Evolutionary conservation across 2,888 invertebrate genomes (phyloP), one percentile per base, ranked within the genome.

Genomic region (Bedellia somnulentella): DNA sequence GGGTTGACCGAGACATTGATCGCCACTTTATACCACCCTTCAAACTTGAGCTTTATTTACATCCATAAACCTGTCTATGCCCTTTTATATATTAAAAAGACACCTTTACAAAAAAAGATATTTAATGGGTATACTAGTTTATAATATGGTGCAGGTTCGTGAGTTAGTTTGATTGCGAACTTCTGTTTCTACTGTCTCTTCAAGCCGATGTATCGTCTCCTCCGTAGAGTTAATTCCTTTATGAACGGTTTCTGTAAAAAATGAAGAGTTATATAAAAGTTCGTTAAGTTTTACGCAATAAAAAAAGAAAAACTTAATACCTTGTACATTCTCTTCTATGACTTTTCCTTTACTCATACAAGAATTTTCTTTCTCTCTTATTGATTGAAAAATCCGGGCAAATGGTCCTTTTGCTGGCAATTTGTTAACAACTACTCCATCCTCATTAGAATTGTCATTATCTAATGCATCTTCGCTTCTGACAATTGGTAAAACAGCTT

Each of bases 341-440:
- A 76, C 75, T 46, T 75, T 73, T 15, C 71, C 73, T 50, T 60
- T 73, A 5, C 75, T 62, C 63, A 76, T 75, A 38, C 75, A 76
- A 12, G 71, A 75, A 38, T 67, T 51, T 41, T 77, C 73, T 36
- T 71, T 73, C 36, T 70, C 71, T 41, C 60, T 54, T 32, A 75
- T 63, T 0, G 63, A 60, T 36, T 71, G 67, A 36, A 75, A 75
- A 29, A 75, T 53, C 12, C 60, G 55, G 2, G 73, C 60, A 31
- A 75, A 64, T 5, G 71, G 54, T 8, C 75, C 70, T 33, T 70
- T 71, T 28, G 70, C 70, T 22, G 54, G 52, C 15, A 57, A 33
- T 40, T 68, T 66, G 27, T 61, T 57, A 5, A 58, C 60, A 1
- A 71, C 64, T 10, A 73, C 67, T 21, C 64, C 71, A 17, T 39